These are phyloP conservation scores for Coturnix japonica DNA, from an alignment of 2,113 vertebrate species.

Conservation along the genomic window DNA sequence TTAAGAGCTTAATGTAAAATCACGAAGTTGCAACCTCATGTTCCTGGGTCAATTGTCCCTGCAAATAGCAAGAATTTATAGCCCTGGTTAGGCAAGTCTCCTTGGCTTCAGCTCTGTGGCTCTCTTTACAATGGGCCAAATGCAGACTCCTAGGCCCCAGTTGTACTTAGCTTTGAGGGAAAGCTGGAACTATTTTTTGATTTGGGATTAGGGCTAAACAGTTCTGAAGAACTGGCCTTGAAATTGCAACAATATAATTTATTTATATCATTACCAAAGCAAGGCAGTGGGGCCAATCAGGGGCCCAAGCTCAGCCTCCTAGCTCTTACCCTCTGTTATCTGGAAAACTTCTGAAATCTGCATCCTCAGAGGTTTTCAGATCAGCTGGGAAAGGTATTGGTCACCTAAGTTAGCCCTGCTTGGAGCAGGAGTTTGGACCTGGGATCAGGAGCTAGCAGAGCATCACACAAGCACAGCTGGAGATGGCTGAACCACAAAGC, in stretches of 20 bases:
- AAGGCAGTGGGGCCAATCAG: not conserved
- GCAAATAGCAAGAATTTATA: constrained; percentile 55
- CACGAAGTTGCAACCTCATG: constrained; percentile 37
- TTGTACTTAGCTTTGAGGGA: not conserved
- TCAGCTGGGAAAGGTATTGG: not conserved
- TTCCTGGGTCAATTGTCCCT: constrained; percentile 54
- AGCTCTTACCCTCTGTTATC: not conserved
- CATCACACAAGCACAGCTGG: too few relatives aligned
- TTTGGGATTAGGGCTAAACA: not conserved
- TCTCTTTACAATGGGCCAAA: constrained; percentile 13
- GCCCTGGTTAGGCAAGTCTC: constrained; percentile 32
- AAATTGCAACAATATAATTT: not conserved
- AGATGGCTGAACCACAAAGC: too few relatives aligned
- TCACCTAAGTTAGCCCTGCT: not conserved
- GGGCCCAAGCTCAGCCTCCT: not conserved
- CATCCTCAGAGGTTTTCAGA: not conserved
- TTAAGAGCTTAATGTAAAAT: constrained; percentile 47
- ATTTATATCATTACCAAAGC: not conserved
- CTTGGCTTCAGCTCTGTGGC: constrained; percentile 29
- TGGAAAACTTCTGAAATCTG: not conserved
- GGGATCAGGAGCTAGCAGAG: not conserved
- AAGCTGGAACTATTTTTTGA: constrained; percentile 20
- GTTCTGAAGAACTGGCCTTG: not conserved
- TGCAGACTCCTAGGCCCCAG: not conserved
- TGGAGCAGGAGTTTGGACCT: not conserved